Percentiles rank a stretch among this genome's conserved stretches.
phyloP scores from a whole-genome alignment of 2,888 invertebrate species.

The Rotaria socialis region DNA sequence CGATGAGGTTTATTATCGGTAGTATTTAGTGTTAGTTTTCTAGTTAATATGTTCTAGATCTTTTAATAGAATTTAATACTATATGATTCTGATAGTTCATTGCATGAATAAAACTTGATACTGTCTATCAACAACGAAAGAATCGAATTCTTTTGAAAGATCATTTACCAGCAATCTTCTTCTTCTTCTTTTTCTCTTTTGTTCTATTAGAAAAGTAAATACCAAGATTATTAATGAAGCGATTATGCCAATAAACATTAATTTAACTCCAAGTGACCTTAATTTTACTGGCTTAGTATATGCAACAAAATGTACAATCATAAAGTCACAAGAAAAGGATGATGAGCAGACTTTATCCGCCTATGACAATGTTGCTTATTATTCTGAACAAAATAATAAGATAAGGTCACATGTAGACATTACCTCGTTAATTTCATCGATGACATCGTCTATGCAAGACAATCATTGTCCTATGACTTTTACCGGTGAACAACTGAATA shows the following conservation, averaged over 20 bases:
- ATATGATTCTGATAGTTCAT: too few species aligned
- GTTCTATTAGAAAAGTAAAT: not conserved
- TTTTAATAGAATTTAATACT: too few species aligned
- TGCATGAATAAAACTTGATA: too few species aligned
- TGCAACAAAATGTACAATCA: not conserved
- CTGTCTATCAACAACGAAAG: too few species aligned
- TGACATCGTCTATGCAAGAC: slow-evolving; percentile 13
- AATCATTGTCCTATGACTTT: not conserved
- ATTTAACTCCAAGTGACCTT: not conserved
- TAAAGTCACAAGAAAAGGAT: not conserved
- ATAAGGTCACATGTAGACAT: slow-evolving; percentile 23
- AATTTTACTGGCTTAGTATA: not conserved
- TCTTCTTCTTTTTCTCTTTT: not conserved
- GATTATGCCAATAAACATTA: not conserved
- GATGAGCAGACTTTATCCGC: not conserved
- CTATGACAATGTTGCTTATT: slow-evolving; percentile 1
- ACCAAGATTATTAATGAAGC: not conserved
- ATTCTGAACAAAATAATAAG: not conserved
- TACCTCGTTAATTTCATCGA: not conserved
- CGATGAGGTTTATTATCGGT: too few species aligned
- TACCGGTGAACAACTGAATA: not conserved
- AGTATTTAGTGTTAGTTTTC: too few species aligned
- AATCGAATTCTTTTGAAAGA: too few species aligned
- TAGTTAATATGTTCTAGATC: too few species aligned
- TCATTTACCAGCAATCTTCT: not conserved